A percentile compares a stretch with the other conserved stretches of the same genome.
Conservation (phyloP, 2,113 vertebrate species). For the Acinonyx jubatus region DNA sequence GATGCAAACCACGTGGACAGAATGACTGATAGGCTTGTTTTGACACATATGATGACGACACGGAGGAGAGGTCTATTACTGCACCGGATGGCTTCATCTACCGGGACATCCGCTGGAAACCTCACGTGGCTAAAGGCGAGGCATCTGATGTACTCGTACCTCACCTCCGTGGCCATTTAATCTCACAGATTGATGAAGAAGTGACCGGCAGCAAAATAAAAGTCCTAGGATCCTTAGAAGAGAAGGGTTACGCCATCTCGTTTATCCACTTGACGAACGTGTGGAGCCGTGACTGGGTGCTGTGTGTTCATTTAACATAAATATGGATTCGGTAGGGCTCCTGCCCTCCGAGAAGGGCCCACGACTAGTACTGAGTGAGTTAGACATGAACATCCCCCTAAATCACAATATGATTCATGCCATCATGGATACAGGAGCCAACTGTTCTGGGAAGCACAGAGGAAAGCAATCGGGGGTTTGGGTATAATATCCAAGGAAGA, state of each 20-base stretch:
- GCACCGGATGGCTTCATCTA: background rate
- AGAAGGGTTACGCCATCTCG: background rate
- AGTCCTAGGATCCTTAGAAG: background rate
- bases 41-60: background rate
- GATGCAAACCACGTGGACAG: background rate
- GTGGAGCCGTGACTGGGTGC: background rate
- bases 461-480: background rate
- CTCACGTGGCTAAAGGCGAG: background rate
- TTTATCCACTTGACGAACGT: background rate
- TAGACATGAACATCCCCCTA: background rate
- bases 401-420: background rate
- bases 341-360: background rate
- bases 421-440: background rate
- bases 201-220: background rate
- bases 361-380: background rate
- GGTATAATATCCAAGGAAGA: background rate
- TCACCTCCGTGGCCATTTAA: background rate
- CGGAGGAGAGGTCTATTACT: no score
- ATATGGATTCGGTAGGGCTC: background rate
- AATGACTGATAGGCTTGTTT: background rate
- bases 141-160: background rate
- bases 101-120: background rate
- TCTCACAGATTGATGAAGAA: background rate
- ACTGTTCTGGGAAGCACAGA: background rate
- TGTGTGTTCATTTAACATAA: background rate